Conservation (phyloP, 1,140 invertebrate species). For the Drosophila sp. region DNA sequence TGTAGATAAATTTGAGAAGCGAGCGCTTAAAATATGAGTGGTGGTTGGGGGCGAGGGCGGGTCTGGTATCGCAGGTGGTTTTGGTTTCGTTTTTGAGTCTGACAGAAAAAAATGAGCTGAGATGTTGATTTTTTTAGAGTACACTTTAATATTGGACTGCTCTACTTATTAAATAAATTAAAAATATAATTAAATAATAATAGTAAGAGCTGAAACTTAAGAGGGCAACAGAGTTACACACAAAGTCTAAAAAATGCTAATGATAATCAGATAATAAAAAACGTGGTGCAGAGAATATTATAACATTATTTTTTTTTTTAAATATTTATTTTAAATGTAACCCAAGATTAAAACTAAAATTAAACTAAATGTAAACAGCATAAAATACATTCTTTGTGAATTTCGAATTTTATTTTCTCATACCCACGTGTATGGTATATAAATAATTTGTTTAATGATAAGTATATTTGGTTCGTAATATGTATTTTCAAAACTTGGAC, state of each 20-base stretch:
- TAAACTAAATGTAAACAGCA: conserved; percentile 60
- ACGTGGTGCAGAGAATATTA: conserved; percentile 3
- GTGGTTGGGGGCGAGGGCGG: conserved; percentile 14
- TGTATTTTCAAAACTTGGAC: conserved; percentile 72
- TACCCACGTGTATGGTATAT: conserved; percentile 14
- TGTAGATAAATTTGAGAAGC: conserved; percentile 68
- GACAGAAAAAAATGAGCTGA: conserved; percentile 32
- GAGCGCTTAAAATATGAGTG: conserved; percentile 69
- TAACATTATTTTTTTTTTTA: conserved; percentile 35
- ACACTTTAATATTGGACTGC: conserved; percentile 24
- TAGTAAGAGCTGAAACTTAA: conserved; percentile 26
- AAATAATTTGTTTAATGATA: conserved; percentile 31
- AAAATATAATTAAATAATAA: conserved; percentile 9
- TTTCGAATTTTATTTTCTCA: conserved; percentile 57
- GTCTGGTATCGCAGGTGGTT: not conserved
- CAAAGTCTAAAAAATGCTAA: conserved; percentile 25
- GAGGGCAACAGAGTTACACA: conserved; percentile 18
- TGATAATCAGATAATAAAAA: conserved; percentile 7
- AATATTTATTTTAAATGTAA: conserved; percentile 12
- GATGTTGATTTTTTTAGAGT: conserved; percentile 4
- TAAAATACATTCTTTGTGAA: conserved; percentile 54
- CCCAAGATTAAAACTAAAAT: conserved; percentile 42
- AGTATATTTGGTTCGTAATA: conserved; percentile 42
- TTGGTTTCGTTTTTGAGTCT: not conserved
- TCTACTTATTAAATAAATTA: conserved; percentile 18